Base-by-base conservation (phyloP, 2,888 invertebrate genomes). In the Nemotelus pantherinus region DNA sequence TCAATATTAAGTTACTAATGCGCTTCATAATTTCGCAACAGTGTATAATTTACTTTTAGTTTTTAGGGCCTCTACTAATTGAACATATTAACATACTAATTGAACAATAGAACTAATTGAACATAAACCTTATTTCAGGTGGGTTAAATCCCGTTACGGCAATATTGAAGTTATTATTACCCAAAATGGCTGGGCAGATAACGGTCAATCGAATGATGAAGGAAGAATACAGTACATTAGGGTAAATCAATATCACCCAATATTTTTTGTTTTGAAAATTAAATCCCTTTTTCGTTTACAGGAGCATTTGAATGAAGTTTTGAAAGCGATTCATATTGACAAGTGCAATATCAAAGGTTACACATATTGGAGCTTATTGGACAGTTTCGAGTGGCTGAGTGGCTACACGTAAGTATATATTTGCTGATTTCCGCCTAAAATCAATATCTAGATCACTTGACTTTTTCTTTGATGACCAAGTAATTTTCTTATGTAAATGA, bases 101-200 rank as follows among this genome's bases (percentile, higher is more conserved):
- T 25, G 25, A 25, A 25, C 25, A 25, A 25, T 25, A 1, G 25
- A 25, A 25, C 25, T 25, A 25, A 25, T 25, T 25, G 25, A 25
- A 25, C 25, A 25, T 25, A 25, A 25, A 25, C 25, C 25, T 25
- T 25, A 43, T 25, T 57, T 9, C 48, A 84, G 84, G 45, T 91
- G 90, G 89, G 88, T 92, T 41, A 90, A 89, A 80, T 84, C 88
- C 0, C 87, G 87, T 47, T 92, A 90, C 83, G 87, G 89, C 47
- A 87, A 91, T 80, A 88, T 89, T 0, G 86, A 86, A 65, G 87
- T 92, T 3, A 84, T 90, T 80, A 89, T 92, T 53, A 89, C 89
- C 0, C 92, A 92, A 82, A 91, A 91, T 81, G 91, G 92, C 2
- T 90, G 88, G 83, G 88, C 89, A 0, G 89, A 89, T 44, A 83